These are phyloP conservation scores for Lepus americanus DNA, from an alignment of 2,113 vertebrate species.

Conservation along the genomic window DNA sequence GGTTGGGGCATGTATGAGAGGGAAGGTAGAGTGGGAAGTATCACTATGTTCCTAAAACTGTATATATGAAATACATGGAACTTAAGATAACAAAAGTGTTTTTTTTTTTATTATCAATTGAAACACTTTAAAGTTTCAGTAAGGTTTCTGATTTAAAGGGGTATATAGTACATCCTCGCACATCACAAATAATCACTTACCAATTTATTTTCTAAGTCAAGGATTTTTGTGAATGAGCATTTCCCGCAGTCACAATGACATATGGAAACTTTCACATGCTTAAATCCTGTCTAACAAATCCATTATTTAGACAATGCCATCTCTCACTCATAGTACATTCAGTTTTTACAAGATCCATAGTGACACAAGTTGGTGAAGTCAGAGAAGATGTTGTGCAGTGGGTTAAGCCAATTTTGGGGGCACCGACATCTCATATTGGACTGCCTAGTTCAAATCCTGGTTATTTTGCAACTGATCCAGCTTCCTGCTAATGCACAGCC, in stretches of 20 bases:
- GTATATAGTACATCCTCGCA: background rate
- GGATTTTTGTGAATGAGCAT: background rate
- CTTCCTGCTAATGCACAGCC: no score
- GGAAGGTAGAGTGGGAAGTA: no score
- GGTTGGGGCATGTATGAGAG: no score
- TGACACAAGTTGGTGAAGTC: background rate
- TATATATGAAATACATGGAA: no score
- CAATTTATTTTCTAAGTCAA: background rate
- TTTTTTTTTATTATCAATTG: background rate
- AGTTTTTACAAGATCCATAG: conserved; percentile 34
- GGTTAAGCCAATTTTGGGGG: no score
- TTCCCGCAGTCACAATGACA: background rate
- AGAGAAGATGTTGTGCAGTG: no score
- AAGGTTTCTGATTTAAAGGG: conserved; percentile 19
- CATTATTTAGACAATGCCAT: background rate
- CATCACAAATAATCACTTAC: background rate
- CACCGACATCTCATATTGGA: no score
- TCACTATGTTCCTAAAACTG: no score
- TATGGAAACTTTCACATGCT: background rate
- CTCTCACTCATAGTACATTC: conserved; percentile 51
- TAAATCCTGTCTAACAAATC: conserved; percentile 34
- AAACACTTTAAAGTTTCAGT: conserved; percentile 1
- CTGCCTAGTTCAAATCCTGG: no score
- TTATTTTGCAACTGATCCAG: no score
- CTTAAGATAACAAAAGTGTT: no score